Base-by-base conservation (phyloP, 92 coral and sea anemone species). In the Porites lobata region DNA sequence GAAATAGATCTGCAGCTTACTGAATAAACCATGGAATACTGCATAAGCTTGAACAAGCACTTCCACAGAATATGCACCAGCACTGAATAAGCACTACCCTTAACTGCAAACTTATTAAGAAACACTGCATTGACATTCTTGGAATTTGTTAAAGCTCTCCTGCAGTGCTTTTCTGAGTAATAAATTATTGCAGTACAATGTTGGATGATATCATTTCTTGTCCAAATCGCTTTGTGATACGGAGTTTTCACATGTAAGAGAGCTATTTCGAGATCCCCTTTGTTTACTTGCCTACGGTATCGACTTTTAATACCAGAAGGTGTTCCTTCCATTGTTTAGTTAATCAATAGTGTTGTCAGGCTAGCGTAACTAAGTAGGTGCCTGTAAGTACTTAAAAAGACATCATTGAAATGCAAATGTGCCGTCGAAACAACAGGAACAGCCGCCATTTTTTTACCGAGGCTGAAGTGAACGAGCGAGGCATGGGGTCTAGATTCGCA, bases 311-410 rank as follows among this genome's bases (percentile, higher is more conserved):
- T 54, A 21, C 65, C 83, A 24, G 77, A 54, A 76, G 65, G 84
- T 85, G 76, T 77, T 53, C 54, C 76, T 59, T 72, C 71, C 86
- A 83, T 82, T 91, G 94, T 91, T 82, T 77, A 77, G 85, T 43
- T 69, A 88, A 87, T 87, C 85, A 72, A 68, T 65, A 69, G 76
- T 51, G 91, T 91, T 65, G 94, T 77, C 77, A 82, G 63, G 89
- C 68, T 63, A 2, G 69, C 83, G 94, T 91, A 82, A 87, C 94
- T 53, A 91, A 47, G 94, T 89, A 91, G 94, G 91, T 91, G 94
- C 78, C 77, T 24, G 52, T 73, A 19, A 50, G 26, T 24, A 21
- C 14, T 24, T 12, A 59, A 38, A 20, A 72, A 72, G 78, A 54
- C 51, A 7, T 54, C 18, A 72, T 72, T 76, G 56, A 66, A 85